Conservation (phyloP, 2,888 invertebrate species). For the Caenorhabditis wallacei region DNA sequence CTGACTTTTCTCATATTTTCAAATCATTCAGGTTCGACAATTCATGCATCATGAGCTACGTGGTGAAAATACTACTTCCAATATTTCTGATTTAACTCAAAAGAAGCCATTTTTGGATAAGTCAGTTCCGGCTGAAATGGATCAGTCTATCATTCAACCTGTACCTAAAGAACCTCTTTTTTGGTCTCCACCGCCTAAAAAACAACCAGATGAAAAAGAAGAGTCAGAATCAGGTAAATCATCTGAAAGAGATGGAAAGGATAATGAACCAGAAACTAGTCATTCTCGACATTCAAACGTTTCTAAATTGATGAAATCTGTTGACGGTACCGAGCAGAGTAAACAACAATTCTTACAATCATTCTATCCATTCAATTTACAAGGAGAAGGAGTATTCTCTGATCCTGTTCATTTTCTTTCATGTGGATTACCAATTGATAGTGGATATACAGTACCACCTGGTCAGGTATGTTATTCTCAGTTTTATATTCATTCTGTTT, state of each 20-base stretch:
- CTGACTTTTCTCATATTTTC: not conserved
- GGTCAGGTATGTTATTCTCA: not conserved
- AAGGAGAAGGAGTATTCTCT: not conserved
- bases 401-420: not conserved
- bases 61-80: not conserved
- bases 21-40: slow-evolving; percentile 20
- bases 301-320: not conserved
- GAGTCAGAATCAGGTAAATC: not conserved
- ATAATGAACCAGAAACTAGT: not conserved
- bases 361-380: not conserved
- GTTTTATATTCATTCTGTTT: not conserved
- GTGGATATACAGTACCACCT: not conserved
- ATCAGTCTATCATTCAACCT: not conserved
- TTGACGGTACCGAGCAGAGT: not conserved
- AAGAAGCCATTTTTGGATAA: not conserved
- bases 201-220: not conserved
- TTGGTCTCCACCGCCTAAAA: not conserved
- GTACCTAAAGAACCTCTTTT: not conserved
- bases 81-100: slow-evolving; percentile 4
- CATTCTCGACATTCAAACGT: not conserved
- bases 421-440: not conserved
- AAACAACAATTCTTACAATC: not conserved
- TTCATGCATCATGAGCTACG: not conserved
- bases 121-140: not conserved
- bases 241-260: not conserved